Evolutionary conservation across 2,888 invertebrate species (phyloP).

Genomic region (Auanema freiburgensis): DNA sequence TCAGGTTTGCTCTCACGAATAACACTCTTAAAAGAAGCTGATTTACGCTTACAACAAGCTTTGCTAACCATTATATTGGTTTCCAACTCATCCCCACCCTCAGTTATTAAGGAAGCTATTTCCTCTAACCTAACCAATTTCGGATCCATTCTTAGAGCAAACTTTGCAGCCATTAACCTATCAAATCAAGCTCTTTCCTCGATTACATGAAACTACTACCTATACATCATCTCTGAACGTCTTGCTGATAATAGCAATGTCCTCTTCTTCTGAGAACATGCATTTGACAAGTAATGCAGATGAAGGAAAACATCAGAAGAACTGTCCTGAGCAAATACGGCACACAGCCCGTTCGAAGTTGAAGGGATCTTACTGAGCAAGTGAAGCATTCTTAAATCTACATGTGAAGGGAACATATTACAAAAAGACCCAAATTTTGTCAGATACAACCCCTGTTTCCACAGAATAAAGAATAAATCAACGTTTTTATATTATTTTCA

Average conservation of each 20-base stretch:
- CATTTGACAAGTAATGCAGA: constrained; percentile 10
- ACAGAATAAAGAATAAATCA: constrained; percentile 9
- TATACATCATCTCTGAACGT: constrained; percentile 5
- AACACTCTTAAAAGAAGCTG: no score
- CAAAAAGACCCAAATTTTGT: neutral
- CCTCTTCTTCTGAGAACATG: constrained; percentile 3
- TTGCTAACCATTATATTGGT: no score
- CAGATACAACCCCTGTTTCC: no score
- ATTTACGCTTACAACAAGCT: no score
- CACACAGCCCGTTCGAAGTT: neutral
- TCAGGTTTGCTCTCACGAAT: no score
- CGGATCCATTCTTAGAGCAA: constrained; percentile 34
- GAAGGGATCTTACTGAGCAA: neutral
- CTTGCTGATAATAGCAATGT: constrained; percentile 10
- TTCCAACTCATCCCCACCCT: no score
- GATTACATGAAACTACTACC: neutral
- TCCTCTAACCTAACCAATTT: constrained; percentile 26
- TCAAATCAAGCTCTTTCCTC: no score
- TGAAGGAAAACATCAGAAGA: constrained; percentile 20
- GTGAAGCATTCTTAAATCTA: constrained; percentile 2
- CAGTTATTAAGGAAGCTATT: neutral
- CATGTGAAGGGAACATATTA: neutral
- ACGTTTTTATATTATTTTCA: constrained; percentile 22
- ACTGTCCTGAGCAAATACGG: neutral
- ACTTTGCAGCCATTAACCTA: constrained; percentile 31